phyloP scores from a whole-genome alignment of 1,140 invertebrate genomes.

The Drosophila prosaltans region DNA sequence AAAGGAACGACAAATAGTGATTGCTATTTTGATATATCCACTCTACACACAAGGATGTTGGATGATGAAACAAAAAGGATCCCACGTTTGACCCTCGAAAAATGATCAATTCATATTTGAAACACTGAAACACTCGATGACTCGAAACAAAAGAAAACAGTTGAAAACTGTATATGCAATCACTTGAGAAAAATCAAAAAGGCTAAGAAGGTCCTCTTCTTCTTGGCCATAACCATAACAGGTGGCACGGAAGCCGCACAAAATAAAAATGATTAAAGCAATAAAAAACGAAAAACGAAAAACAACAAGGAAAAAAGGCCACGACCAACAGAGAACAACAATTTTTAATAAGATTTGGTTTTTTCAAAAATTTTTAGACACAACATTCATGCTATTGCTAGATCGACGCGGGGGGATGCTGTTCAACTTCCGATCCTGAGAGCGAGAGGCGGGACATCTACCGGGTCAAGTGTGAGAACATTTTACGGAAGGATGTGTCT shows the following conservation, averaged over 20 bases:
- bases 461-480: constrained; percentile 78
- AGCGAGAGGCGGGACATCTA: constrained; percentile 41
- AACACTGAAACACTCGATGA: constrained; percentile 50
- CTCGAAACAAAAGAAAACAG: constrained; percentile 63
- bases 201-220: constrained; percentile 56
- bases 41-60: constrained; percentile 4
- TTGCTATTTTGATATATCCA: constrained; percentile 64
- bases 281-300: constrained; percentile 53
- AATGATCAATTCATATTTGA: constrained; percentile 80
- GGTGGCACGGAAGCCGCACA: constrained; percentile 82
- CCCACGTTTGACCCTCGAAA: constrained; percentile 64
- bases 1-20: constrained; percentile 77
- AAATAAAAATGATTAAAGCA: constrained; percentile 82
- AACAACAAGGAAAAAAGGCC: constrained; percentile 53
- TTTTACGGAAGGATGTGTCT: constrained; percentile 78
- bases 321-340: constrained; percentile 49
- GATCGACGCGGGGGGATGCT: constrained; percentile 39
- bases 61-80: constrained; percentile 24
- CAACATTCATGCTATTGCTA: constrained; percentile 38
- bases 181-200: constrained; percentile 82
- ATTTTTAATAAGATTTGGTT: constrained; percentile 76
- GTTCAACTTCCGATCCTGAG: constrained; percentile 64
- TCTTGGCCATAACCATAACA: constrained; percentile 58
- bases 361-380: constrained; percentile 50
- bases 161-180: constrained; percentile 75